Percentiles rank a stretch among this genome's conserved stretches.
Conservation (phyloP, 2,888 invertebrate genomes). For the Ichneumoninae sp. region DNA sequence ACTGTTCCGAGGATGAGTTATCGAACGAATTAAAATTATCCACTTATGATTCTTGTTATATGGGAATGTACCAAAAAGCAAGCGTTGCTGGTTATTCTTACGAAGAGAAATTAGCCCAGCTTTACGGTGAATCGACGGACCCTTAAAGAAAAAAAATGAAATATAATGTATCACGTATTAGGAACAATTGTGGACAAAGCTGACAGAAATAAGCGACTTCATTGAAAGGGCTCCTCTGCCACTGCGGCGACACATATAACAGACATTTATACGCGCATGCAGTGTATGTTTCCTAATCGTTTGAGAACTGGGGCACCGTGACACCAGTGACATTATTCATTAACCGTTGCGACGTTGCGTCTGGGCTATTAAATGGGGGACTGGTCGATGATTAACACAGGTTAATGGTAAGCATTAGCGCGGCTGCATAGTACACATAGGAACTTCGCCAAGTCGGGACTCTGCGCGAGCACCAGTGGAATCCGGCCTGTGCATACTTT, state of each 20-base stretch:
- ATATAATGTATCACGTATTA: too few relatives aligned
- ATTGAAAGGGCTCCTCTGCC: neutral
- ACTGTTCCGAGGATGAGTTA: too few relatives aligned
- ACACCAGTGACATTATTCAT: conserved; percentile 79
- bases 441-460: conserved; percentile 14
- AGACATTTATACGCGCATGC: conserved; percentile 31
- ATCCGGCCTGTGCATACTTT: conserved; percentile 24
- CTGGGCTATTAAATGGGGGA: conserved; percentile 76
- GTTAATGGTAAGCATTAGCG: conserved; percentile 80
- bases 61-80: neutral
- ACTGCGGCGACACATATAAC: neutral
- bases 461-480: neutral
- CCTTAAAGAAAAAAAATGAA: too few relatives aligned
- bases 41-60: neutral
- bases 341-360: conserved; percentile 76
- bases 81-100: neutral
- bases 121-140: too few relatives aligned
- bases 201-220: neutral
- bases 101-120: too few relatives aligned
- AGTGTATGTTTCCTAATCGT: conserved; percentile 70
- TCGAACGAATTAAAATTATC: too few relatives aligned
- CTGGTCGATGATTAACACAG: conserved; percentile 79
- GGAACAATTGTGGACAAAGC: neutral
- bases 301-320: conserved; percentile 81
- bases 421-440: conserved; percentile 62